Evolutionary conservation across 1,140 invertebrate genomes (phyloP), one percentile per base, ranked within the genome.

Genomic region (Drosophila insularis): DNA sequence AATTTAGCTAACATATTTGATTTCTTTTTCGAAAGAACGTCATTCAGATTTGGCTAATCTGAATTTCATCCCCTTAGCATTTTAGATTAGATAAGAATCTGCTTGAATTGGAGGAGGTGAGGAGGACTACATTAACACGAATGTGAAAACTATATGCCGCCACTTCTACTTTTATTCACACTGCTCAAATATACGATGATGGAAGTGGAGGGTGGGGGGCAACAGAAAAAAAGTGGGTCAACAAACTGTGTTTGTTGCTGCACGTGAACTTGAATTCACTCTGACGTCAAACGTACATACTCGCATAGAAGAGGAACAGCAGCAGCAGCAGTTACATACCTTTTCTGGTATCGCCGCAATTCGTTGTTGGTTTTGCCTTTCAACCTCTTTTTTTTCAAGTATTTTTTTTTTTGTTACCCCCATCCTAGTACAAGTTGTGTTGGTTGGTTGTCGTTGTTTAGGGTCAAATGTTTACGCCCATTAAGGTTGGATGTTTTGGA

Each of bases 241-340:
- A 76, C 76, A 76, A 76, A 76, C 74, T 76, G 60, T 75, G 66
- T 66, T 75, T 73, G 73, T 72, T 76, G 74, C 72, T 70, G 73
- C 74, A 76, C 74, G 74, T 76, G 74, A 76, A 76, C 74, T 76
- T 76, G 74, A 76, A 60, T 76, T 60, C 66, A 19, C 2, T 50
- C 17, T 76, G 74, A 76, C 72, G 74, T 76, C 74, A 70, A 54
- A 60, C 63, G 67, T 62, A 74, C 71, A 37, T 74, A 27, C 32
- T 8, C 10, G 39, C 54, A 50, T 58, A 39, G 40, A 46, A 19
- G n/a, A 11, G 43, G n/a, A 23, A 3, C 6, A 40, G 39, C 13
- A 5, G n/a, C n/a, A 40, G 11, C 11, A 4, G n/a, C 4, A 43
- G 13, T 4, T 43, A 27, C 27, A 27, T 27, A 50, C 43, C 43